Base-by-base conservation (phyloP, 1,140 invertebrate species). In the Brachionus manjavacas region DNA sequence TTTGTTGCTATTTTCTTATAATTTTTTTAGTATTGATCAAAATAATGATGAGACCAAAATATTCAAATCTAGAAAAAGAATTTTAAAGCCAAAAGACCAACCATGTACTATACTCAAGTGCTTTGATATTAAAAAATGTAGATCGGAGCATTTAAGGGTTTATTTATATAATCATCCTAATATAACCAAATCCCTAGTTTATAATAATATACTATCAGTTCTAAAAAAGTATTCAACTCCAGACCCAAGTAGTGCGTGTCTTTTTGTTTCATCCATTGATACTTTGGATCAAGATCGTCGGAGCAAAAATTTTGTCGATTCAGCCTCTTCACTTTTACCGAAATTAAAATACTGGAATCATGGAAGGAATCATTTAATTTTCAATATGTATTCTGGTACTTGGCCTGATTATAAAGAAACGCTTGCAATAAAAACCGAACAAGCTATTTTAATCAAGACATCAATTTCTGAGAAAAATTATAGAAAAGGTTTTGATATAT, bases 371-470 rank as follows among this genome's bases (percentile, higher is more conserved):
- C 97, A 99, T 91, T 90, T 99, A 49, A 94, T 99, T 86, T 99
- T 99, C 88, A 99, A 99, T 91, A 92, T 99, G 64, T 99, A 99
- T 90, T 97, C 96, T 66, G 98, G 97, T 16, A 98, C 97, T 1
- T 99, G 96, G 95, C 97, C 97, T n/a, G 94, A 97, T 88, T 99
- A 99, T 90, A 92, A 92, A 49, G 95, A 97, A 89, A 93, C 95
- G 85, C 89, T 99, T 68, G 95, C 94, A 66, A 98, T 99, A 91
- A 93, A 98, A 90, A 91, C 94, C 84, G 96, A 96, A 23, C 93
- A 96, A 87, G 97, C 97, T 2, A 99, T 99, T 87, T 90, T 99
- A 74, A 97, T 96, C 0, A 96, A 98, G 91, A 96, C 97, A 14
- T 97, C 95, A 89, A 94, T 96, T 91, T 96, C 95, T 23, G 92